A percentile compares a stretch with the other conserved stretches of the same genome.
These are phyloP conservation scores for Dufourea novaeangliae DNA, from an alignment of 1,140 invertebrate species.

Conservation along the genomic window DNA sequence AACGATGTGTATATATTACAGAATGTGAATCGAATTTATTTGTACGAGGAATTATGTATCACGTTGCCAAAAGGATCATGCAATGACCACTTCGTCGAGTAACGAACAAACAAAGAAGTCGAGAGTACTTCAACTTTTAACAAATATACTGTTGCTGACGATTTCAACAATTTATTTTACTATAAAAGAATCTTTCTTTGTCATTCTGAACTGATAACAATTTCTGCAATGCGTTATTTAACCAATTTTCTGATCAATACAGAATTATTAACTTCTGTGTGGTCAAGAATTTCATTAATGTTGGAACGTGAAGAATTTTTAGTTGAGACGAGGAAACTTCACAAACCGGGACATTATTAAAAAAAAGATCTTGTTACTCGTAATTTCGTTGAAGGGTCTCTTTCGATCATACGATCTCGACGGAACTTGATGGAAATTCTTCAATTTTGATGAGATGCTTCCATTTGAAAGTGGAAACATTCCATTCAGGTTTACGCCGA, in stretches of 20 bases:
- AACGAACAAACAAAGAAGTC: not conserved
- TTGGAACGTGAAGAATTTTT: not conserved
- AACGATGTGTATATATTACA: not conserved
- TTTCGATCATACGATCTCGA: not conserved
- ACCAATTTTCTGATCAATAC: not conserved
- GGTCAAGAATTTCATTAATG: not conserved
- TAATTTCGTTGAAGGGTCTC: not conserved
- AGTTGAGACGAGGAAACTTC: not conserved
- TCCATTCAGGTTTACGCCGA: constrained; percentile 16
- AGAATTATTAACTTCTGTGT: not conserved
- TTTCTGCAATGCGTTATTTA: too few species aligned
- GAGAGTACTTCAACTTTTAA: too few species aligned
- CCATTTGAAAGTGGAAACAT: constrained; percentile 32
- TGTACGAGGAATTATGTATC: not conserved
- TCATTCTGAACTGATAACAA: too few species aligned
- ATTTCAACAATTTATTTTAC: too few species aligned
- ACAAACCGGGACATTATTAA: not conserved
- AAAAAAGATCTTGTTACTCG: constrained; percentile 3
- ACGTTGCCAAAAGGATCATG: not conserved
- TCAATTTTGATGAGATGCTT: constrained; percentile 19
- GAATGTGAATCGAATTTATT: not conserved
- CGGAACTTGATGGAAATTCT: not conserved
- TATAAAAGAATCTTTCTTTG: too few species aligned
- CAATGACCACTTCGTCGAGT: not conserved
- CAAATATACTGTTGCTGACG: too few species aligned